phyloP scores from a whole-genome alignment of 2,113 vertebrate species.

The Vidua chalybeata region DNA sequence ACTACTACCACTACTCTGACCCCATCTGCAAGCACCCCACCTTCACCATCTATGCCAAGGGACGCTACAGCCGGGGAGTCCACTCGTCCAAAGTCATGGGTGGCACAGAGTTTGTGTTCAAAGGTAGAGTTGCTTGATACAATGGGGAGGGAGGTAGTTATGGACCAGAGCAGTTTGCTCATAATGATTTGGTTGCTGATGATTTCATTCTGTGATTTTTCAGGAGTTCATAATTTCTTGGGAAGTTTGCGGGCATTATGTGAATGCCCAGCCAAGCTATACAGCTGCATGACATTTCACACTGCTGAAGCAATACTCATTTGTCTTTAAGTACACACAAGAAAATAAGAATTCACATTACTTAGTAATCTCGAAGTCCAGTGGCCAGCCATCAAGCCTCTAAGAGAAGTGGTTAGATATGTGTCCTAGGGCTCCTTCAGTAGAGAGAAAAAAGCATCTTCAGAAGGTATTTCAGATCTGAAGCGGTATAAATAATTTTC shows the following conservation, averaged over 20 bases:
- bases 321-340: background rate
- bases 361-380: background rate
- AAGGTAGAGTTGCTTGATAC: constrained; percentile 77
- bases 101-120: constrained; percentile 93
- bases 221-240: background rate
- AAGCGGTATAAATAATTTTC: background rate
- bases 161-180: background rate
- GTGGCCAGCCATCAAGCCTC: background rate
- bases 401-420: background rate
- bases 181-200: fast-evolving
- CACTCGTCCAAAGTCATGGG: constrained; percentile 89
- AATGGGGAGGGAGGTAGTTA: background rate
- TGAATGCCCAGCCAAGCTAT: background rate
- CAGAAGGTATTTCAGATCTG: background rate
- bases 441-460: background rate
- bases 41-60: constrained; percentile 93
- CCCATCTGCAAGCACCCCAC: constrained; percentile 94
- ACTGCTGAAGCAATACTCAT: background rate
- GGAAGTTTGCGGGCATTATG: background rate
- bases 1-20: constrained; percentile 97
- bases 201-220: background rate
- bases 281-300: background rate
- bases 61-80: constrained; percentile 89
- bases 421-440: background rate
- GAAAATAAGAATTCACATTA: background rate